A percentile compares a stretch with the other conserved stretches of the same genome.
These are phyloP conservation scores for Aphelenchoides fujianensis DNA, from an alignment of 1,140 invertebrate species.

Conservation along the genomic window DNA sequence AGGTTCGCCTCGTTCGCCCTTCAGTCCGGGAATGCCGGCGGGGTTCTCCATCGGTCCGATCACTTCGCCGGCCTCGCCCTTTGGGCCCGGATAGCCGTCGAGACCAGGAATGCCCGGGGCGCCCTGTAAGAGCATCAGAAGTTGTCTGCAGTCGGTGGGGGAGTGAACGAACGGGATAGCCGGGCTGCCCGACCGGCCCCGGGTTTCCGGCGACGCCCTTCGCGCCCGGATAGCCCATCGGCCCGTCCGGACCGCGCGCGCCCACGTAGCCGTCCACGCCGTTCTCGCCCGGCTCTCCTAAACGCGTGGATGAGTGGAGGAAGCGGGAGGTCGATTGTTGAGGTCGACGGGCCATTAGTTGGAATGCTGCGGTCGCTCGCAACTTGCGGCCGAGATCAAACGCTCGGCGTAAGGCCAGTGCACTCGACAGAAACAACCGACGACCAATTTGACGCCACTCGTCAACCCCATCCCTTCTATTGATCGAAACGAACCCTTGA, in stretches of 20 bases:
- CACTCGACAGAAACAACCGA: no score
- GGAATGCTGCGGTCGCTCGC: no score
- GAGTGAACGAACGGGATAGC: slow-evolving; percentile 36
- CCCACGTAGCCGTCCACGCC: slow-evolving; percentile 3
- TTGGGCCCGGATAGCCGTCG: slow-evolving; percentile 54
- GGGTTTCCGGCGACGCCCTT: slow-evolving; percentile 35
- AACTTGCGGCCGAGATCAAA: no score
- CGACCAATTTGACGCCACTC: no score
- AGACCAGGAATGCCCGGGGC: slow-evolving; percentile 54
- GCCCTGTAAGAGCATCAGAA: slow-evolving; percentile 42
- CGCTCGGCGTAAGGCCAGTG: no score
- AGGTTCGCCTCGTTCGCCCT: slow-evolving; percentile 47
- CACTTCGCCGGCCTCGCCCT: slow-evolving; percentile 57
- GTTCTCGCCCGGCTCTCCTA: slow-evolving; percentile 8
- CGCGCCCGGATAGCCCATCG: slow-evolving; percentile 27
- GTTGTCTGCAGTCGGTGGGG: no score
- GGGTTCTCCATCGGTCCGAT: slow-evolving; percentile 61
- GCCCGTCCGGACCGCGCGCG: neutral
- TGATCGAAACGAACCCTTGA: slow-evolving; percentile 23
- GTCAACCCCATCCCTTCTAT: slow-evolving; percentile 26
- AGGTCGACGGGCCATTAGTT: no score
- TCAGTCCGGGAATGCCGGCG: slow-evolving; percentile 47
- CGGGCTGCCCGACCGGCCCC: slow-evolving; percentile 29
- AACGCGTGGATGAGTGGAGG: neutral
- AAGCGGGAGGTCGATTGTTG: no score